Conservation (phyloP, 1,140 invertebrate genomes). For the Ridgeia piscesae region DNA sequence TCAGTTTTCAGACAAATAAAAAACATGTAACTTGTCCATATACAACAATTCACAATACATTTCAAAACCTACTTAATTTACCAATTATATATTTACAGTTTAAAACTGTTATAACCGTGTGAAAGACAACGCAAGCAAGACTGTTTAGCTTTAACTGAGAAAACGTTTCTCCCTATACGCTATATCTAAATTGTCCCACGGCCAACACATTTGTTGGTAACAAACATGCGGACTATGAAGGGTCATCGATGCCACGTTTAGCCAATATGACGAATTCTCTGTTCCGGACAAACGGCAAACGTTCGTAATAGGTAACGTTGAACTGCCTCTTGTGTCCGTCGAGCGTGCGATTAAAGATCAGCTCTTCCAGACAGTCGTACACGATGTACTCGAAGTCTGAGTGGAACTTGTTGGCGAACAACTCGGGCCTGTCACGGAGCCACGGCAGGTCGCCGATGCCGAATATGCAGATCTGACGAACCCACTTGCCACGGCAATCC, state of each 20-base stretch:
- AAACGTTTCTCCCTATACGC: too few relatives aligned
- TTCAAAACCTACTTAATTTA: too few relatives aligned
- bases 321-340: background rate
- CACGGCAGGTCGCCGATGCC: constrained; percentile 41
- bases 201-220: too few relatives aligned
- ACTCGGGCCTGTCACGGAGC: constrained; percentile 32
- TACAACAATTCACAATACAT: too few relatives aligned
- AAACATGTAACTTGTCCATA: too few relatives aligned
- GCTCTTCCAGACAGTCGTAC: constrained; percentile 46
- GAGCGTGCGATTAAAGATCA: constrained; percentile 15
- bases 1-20: too few relatives aligned
- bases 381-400: constrained; percentile 38
- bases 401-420: constrained; percentile 55
- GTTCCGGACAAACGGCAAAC: constrained; percentile 19
- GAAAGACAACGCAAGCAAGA: too few relatives aligned
- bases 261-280: background rate
- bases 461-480: constrained; percentile 43
- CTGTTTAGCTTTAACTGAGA: too few relatives aligned
- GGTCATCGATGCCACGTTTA: background rate
- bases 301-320: constrained; percentile 22
- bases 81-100: too few relatives aligned
- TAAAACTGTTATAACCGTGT: too few relatives aligned
- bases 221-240: background rate
- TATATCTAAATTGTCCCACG: too few relatives aligned
- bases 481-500: constrained; percentile 27